Conservation (phyloP, 2,797 vertebrate genomes). For the Triplophysa bombifrons region DNA sequence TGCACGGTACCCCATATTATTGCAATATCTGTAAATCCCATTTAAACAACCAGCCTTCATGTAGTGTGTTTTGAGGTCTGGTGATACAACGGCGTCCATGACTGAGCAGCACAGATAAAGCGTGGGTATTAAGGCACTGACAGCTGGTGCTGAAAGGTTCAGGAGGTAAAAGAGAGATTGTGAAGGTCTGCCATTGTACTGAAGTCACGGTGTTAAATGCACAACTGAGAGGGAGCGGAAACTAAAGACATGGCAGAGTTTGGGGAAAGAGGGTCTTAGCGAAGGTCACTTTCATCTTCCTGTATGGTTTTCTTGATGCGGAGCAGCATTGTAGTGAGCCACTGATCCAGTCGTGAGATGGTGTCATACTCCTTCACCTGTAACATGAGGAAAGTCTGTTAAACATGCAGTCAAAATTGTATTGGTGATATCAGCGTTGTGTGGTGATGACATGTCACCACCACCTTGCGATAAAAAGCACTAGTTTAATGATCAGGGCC, state of each 20-base stretch:
- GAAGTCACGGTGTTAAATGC: constrained; percentile 1
- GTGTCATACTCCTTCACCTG: constrained; percentile 87
- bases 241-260: neutral
- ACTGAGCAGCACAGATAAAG: constrained; percentile 20
- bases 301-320: constrained; percentile 94
- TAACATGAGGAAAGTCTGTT: neutral
- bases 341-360: constrained; percentile 91
- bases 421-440: neutral
- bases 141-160: constrained; percentile 5
- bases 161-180: neutral
- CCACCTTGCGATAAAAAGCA: neutral
- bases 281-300: constrained; percentile 86
- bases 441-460: neutral
- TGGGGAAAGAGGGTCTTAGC: constrained; percentile 68
- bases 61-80: constrained; percentile 47
- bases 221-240: neutral
- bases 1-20: constrained; percentile 37
- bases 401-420: neutral
- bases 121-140: constrained; percentile 23
- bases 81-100: neutral
- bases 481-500: neutral
- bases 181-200: neutral
- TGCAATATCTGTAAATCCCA: constrained; percentile 19
- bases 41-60: constrained; percentile 17
- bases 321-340: constrained; percentile 94